phyloP scores from a whole-genome alignment of 2,888 invertebrate species.

The Thera obeliscata region DNA sequence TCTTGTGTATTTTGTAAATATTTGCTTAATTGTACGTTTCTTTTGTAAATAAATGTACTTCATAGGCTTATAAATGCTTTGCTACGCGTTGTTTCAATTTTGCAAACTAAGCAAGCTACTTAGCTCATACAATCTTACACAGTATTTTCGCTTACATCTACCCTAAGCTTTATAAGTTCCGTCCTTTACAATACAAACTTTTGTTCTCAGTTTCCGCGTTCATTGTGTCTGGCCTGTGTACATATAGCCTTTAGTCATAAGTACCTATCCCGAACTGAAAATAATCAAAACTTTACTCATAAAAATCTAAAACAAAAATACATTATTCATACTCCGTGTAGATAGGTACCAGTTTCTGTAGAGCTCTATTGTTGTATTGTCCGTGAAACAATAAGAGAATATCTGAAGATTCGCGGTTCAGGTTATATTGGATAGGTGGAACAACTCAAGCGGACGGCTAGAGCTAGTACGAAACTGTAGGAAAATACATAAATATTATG shows the following conservation, averaged over 20 bases:
- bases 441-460: constrained; percentile 71
- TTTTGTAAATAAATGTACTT: too few species aligned
- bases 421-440: constrained; percentile 59
- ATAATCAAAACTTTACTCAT: constrained; percentile 85
- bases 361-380: constrained; percentile 51
- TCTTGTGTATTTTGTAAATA: too few species aligned
- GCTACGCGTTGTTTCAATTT: too few species aligned
- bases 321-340: constrained; percentile 82
- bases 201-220: constrained; percentile 59
- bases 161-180: constrained; percentile 48
- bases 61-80: too few species aligned
- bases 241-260: constrained; percentile 58
- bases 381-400: constrained; percentile 54
- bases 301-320: constrained; percentile 85
- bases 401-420: constrained; percentile 59
- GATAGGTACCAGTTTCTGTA: constrained; percentile 56
- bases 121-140: too few species aligned
- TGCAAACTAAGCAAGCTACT: too few species aligned
- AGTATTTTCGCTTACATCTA: neutral
- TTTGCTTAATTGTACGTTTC: too few species aligned
- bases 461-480: constrained; percentile 80
- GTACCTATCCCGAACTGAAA: constrained; percentile 79
- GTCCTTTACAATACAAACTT: constrained; percentile 42
- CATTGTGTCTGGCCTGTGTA: constrained; percentile 65
- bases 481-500: constrained; percentile 83